Evolutionary conservation across 2,797 vertebrate genomes (phyloP).

Genomic region (Pygocentrus nattereri): DNA sequence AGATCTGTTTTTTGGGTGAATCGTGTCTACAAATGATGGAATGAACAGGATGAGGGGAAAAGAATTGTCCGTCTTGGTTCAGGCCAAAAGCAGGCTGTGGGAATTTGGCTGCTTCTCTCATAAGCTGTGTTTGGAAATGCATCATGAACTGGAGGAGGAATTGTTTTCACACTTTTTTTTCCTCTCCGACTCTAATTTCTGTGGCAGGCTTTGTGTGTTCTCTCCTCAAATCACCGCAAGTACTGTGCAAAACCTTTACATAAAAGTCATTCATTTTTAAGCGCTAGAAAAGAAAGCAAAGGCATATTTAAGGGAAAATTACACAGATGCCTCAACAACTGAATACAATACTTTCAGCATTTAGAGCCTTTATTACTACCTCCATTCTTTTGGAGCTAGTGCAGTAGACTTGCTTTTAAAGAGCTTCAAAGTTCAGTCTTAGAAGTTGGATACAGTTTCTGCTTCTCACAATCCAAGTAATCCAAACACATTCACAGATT

Average conservation of each 20-base stretch:
- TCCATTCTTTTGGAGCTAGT: no score
- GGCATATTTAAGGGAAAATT: no score
- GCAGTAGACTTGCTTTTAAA: no score
- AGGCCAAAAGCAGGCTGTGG: constrained; percentile 23
- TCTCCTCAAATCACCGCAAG: not conserved
- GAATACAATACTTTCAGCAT: no score
- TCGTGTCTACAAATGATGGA: not conserved
- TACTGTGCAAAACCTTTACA: no score
- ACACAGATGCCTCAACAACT: no score
- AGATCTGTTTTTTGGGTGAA: not conserved
- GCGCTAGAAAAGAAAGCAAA: no score
- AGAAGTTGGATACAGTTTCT: no score
- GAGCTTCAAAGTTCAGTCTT: no score
- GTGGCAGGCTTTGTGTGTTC: constrained; percentile 22
- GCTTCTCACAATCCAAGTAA: no score
- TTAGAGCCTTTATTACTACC: no score
- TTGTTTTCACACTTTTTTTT: constrained; percentile 21
- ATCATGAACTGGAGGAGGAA: constrained; percentile 30
- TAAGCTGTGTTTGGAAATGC: constrained; percentile 40
- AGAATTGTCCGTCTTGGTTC: not conserved
- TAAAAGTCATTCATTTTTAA: no score
- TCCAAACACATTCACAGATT: constrained; percentile 14
- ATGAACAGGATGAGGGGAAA: not conserved
- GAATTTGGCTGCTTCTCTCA: constrained; percentile 26
- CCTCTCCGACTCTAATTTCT: constrained; percentile 29